phyloP scores from a whole-genome alignment of 1,140 invertebrate genomes.

The Lamellibrachia luymesi region DNA sequence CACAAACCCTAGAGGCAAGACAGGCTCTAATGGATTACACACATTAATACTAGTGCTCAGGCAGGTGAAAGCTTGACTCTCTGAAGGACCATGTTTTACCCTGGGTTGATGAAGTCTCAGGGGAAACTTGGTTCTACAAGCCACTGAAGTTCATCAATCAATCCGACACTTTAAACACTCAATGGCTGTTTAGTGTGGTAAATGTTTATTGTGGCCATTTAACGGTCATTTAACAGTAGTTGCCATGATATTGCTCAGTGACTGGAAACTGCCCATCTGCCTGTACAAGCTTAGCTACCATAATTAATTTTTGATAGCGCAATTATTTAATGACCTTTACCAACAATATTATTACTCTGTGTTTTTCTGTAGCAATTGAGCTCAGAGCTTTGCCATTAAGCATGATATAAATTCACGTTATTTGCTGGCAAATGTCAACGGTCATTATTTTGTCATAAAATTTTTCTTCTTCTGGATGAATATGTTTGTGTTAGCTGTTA shows the following conservation, averaged over 20 bases:
- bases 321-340: no score
- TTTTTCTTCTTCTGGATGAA: no score
- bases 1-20: neutral
- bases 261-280: neutral
- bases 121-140: neutral
- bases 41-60: neutral
- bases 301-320: no score
- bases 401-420: no score
- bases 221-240: slow-evolving; percentile 5
- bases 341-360: no score
- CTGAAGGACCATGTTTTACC: neutral
- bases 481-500: no score
- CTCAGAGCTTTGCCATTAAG: no score
- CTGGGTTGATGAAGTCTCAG: neutral
- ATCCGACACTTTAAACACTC: neutral
- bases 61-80: neutral
- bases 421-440: no score
- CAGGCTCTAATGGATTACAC: neutral
- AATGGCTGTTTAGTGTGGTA: neutral
- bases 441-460: no score
- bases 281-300: neutral
- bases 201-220: neutral
- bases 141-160: neutral
- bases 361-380: no score
- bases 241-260: neutral